These are phyloP conservation scores for Diarsia mendica DNA, from an alignment of 2,888 invertebrate genomes.

Conservation along the genomic window DNA sequence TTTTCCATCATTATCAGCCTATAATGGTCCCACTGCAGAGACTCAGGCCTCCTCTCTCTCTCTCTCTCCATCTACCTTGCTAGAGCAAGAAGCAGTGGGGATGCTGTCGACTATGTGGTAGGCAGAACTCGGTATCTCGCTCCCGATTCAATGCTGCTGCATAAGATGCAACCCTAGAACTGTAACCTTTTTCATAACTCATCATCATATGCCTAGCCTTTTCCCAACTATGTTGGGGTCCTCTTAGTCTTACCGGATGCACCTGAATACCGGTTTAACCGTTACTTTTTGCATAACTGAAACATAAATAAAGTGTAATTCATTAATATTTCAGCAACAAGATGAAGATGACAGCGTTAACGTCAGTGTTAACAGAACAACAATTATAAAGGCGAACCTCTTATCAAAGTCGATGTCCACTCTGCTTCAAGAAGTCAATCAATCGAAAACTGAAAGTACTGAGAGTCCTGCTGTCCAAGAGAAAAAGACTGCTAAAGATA, in stretches of 20 bases:
- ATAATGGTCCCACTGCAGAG: too few relatives aligned
- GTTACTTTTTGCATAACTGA: not conserved
- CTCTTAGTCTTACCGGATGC: too few relatives aligned
- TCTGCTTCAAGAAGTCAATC: conserved; percentile 74
- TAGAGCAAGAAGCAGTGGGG: too few relatives aligned
- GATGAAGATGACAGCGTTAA: conserved; percentile 74
- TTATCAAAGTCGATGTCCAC: conserved; percentile 78
- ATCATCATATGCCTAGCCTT: too few relatives aligned
- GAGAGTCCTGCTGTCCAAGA: conserved; percentile 66
- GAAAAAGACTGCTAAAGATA: conserved; percentile 78
- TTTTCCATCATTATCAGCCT: too few relatives aligned
- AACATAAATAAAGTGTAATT: not conserved
- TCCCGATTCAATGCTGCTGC: not conserved
- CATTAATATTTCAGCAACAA: conserved; percentile 77
- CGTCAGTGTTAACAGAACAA: conserved; percentile 76
- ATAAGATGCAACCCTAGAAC: not conserved
- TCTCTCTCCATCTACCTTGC: too few relatives aligned
- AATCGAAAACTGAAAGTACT: conserved; percentile 60
- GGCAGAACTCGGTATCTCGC: too few relatives aligned
- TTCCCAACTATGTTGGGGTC: too few relatives aligned
- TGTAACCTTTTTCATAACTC: not conserved
- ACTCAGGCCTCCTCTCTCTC: too few relatives aligned
- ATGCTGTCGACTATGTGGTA: too few relatives aligned
- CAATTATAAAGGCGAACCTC: conserved; percentile 84
- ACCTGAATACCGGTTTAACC: too few relatives aligned